A percentile compares a stretch with the other conserved stretches of the same genome.
phyloP scores from a whole-genome alignment of 2,888 invertebrate genomes.

The Hydroisotoma schaefferi region DNA sequence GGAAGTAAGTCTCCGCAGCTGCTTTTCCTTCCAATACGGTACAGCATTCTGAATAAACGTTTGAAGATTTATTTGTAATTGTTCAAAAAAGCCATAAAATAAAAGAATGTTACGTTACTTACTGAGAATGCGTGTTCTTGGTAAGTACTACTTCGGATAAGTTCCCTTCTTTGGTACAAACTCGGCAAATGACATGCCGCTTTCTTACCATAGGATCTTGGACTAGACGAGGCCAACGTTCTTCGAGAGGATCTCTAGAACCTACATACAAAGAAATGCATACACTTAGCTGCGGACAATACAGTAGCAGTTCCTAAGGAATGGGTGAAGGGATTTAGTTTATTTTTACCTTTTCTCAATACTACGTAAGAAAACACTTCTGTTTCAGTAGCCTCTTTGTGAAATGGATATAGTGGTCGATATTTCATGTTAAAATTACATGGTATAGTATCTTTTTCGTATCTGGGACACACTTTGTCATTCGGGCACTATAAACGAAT shows the following conservation, averaged over 20 bases:
- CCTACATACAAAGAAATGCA: slow-evolving; percentile 51
- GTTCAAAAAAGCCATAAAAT: slow-evolving; percentile 26
- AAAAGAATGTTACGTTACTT: neutral
- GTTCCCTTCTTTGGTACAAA: slow-evolving; percentile 72
- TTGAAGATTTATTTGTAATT: neutral
- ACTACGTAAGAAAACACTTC: slow-evolving; percentile 77
- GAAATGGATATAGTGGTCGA: slow-evolving; percentile 55
- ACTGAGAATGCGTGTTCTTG: slow-evolving; percentile 70
- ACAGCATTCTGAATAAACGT: slow-evolving; percentile 58
- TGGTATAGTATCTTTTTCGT: slow-evolving; percentile 62
- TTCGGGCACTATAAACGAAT: slow-evolving; percentile 69
- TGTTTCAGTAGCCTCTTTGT: slow-evolving; percentile 53
- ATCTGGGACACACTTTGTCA: slow-evolving; percentile 72
- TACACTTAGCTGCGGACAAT: slow-evolving; percentile 7
- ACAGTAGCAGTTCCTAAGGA: no score
- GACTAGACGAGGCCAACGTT: slow-evolving; percentile 76
- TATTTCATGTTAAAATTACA: slow-evolving; percentile 74
- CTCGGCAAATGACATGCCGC: slow-evolving; percentile 69
- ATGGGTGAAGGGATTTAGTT: neutral
- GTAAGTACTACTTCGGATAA: slow-evolving; percentile 75
- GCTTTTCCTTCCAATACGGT: slow-evolving; percentile 68
- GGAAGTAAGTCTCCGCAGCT: slow-evolving; percentile 80
- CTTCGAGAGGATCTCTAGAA: slow-evolving; percentile 54
- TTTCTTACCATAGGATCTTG: slow-evolving; percentile 66
- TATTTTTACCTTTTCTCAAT: slow-evolving; percentile 66